Percentiles rank a stretch among this genome's conserved stretches.
Conservation (phyloP, 2,888 invertebrate species). For the Neoitamus cyanurus region DNA sequence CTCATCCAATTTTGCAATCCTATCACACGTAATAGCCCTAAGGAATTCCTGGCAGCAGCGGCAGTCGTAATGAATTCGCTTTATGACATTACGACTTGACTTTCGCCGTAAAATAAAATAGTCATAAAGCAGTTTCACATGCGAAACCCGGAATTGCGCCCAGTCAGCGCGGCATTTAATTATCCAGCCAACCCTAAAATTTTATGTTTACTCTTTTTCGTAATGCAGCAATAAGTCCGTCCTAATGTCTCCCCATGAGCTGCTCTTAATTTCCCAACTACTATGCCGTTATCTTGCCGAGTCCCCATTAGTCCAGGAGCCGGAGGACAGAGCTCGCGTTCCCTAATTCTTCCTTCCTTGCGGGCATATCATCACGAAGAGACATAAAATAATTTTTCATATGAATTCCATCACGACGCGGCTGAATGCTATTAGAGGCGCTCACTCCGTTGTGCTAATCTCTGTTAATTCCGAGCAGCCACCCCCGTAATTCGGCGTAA, state of each 20-base stretch:
- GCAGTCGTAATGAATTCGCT: neutral
- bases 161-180: neutral
- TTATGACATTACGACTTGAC: neutral
- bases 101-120: neutral
- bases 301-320: neutral
- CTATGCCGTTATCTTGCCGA: neutral
- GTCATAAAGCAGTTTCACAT: neutral
- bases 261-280: neutral
- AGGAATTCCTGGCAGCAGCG: neutral
- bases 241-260: neutral
- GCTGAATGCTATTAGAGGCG: neutral
- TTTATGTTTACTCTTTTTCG: neutral
- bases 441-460: neutral
- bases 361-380: neutral
- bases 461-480: neutral
- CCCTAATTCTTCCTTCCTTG: neutral
- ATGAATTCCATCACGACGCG: conserved; percentile 1
- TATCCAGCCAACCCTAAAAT: neutral
- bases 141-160: neutral
- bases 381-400: neutral
- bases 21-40: no score
- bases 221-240: neutral
- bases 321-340: neutral
- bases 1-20: no score
- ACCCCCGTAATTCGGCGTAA: neutral